phyloP scores from a whole-genome alignment of 2,113 vertebrate species.

The Oryzias melastigma region DNA sequence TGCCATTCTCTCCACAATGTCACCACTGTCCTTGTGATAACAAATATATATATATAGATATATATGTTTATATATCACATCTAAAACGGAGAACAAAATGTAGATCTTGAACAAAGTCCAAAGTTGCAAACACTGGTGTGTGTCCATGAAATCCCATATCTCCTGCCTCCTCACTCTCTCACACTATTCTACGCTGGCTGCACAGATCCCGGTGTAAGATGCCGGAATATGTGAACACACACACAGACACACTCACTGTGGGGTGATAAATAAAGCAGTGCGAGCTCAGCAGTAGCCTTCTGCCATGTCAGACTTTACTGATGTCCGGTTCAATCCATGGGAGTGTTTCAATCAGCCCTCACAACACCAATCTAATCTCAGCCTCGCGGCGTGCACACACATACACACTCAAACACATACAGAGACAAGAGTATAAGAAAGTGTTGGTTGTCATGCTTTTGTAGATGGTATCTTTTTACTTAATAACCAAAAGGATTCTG shows the following conservation, averaged over 20 bases:
- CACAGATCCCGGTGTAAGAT: constrained; percentile 7
- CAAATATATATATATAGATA: constrained; percentile 37
- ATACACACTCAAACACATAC: constrained; percentile 8
- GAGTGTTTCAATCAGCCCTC: constrained; percentile 57
- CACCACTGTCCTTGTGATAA: constrained; percentile 51
- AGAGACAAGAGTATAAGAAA: background rate
- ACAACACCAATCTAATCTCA: constrained; percentile 50
- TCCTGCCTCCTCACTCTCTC: background rate
- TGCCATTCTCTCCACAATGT: constrained; percentile 39
- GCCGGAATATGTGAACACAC: constrained; percentile 5
- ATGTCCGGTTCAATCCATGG: constrained; percentile 57
- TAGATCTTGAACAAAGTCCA: constrained; percentile 36
- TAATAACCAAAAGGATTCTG: too few relatives aligned
- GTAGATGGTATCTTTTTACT: too few relatives aligned
- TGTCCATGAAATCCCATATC: background rate
- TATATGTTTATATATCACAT: constrained; percentile 31
- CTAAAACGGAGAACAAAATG: constrained; percentile 28
- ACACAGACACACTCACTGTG: constrained; percentile 13
- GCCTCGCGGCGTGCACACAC: constrained; percentile 15
- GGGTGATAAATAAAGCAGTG: constrained; percentile 64
- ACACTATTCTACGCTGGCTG: background rate
- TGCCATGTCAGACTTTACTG: constrained; percentile 65
- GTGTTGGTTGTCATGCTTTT: too few relatives aligned
- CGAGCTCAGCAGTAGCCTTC: constrained; percentile 62
- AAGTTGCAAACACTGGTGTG: background rate